phyloP scores from a whole-genome alignment of 2,797 vertebrate genomes.

The Onychomys torridus region DNA sequence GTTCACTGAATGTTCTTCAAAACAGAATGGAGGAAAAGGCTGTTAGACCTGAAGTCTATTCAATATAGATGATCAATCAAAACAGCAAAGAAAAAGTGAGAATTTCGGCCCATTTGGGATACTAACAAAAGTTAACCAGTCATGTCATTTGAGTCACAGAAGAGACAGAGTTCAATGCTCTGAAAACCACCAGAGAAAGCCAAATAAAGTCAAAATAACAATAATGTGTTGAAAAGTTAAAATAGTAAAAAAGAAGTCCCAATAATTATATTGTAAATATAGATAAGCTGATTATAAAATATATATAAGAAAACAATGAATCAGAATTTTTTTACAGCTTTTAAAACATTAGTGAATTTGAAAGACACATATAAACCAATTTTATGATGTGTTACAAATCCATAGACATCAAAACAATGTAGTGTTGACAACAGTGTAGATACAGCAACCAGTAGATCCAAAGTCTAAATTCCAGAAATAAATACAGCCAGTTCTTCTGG shows the following conservation, averaged over 20 bases:
- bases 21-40: neutral
- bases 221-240: neutral
- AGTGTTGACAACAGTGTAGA: neutral
- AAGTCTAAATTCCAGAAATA: neutral
- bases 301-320: neutral
- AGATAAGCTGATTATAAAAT: neutral
- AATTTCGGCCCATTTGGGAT: neutral
- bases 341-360: conserved; percentile 31
- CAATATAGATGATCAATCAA: neutral
- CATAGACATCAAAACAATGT: neutral
- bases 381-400: conserved; percentile 21
- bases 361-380: neutral
- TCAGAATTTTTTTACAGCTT: conserved; percentile 24
- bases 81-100: neutral
- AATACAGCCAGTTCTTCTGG: neutral
- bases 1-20: neutral
- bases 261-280: neutral
- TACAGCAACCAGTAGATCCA: neutral
- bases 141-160: neutral
- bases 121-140: neutral
- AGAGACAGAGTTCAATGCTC: neutral
- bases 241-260: neutral
- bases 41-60: neutral
- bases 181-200: neutral
- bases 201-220: neutral